Conservation (phyloP, 2,797 vertebrate genomes). For the Diplodus puntazzo region DNA sequence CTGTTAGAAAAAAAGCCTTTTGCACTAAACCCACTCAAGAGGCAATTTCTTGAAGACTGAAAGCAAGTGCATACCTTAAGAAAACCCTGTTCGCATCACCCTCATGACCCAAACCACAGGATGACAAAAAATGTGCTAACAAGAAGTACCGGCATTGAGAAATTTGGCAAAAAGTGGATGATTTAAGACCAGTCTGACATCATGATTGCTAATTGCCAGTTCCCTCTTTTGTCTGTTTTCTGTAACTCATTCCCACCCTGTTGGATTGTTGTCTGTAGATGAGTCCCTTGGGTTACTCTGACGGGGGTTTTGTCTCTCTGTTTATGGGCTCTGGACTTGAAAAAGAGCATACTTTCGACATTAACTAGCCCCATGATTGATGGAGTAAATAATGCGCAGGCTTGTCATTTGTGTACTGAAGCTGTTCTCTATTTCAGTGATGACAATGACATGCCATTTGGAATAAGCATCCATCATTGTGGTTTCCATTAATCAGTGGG, state of each 20-base stretch:
- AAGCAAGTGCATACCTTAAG: conserved; percentile 42
- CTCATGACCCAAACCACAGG: conserved; percentile 24
- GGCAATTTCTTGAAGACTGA: conserved; percentile 43
- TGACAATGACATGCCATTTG: conserved; percentile 57
- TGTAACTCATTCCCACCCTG: conserved; percentile 31
- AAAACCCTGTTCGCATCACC: conserved; percentile 45
- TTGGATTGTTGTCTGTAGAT: conserved; percentile 48
- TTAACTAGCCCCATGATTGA: conserved; percentile 55
- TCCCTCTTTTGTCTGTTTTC: conserved; percentile 13
- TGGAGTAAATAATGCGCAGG: conserved; percentile 53
- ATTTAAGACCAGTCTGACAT: conserved; percentile 42
- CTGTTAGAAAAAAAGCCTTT: conserved; percentile 46
- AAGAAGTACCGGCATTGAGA: not conserved
- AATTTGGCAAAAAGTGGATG: conserved; percentile 29
- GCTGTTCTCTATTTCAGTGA: conserved; percentile 51
- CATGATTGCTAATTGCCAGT: conserved; percentile 36
- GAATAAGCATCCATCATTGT: conserved; percentile 40
- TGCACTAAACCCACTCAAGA: conserved; percentile 49
- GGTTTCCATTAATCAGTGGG: conserved; percentile 39
- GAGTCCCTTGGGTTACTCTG: conserved; percentile 35
- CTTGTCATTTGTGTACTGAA: conserved; percentile 60
- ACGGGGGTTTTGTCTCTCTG: conserved; percentile 17
- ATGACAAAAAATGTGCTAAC: conserved; percentile 12
- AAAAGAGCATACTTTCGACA: conserved; percentile 37
- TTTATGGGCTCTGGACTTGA: conserved; percentile 22